These are phyloP conservation scores for Diceros bicornis DNA, from an alignment of 2,797 vertebrate genomes.

Conservation along the genomic window DNA sequence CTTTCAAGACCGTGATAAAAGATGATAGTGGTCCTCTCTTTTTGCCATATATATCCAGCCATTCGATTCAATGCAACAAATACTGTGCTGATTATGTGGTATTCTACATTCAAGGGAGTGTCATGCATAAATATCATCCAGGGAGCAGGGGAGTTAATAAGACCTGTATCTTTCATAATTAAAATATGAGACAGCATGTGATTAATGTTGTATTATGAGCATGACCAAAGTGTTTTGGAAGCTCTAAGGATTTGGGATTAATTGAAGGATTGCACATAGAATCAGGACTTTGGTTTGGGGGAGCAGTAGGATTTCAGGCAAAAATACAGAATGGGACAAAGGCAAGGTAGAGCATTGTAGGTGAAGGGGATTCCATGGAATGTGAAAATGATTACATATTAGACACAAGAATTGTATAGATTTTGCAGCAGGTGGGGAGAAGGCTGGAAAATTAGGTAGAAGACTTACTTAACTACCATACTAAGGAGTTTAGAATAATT, in stretches of 20 bases:
- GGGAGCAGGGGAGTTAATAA: slow-evolving; percentile 27
- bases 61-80: not conserved
- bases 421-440: slow-evolving; percentile 40
- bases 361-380: not conserved
- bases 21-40: not conserved
- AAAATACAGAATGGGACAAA: not conserved
- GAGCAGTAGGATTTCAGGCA: not conserved
- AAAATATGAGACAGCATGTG: slow-evolving; percentile 1
- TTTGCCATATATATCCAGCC: not conserved
- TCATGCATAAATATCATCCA: not conserved
- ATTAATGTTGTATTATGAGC: not conserved
- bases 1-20: slow-evolving; percentile 52
- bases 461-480: slow-evolving; percentile 6
- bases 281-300: slow-evolving; percentile 16
- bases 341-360: not conserved
- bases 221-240: slow-evolving; percentile 11
- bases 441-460: not conserved
- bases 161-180: slow-evolving; percentile 25
- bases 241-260: slow-evolving; percentile 6
- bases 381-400: not conserved
- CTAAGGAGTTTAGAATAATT: slow-evolving; percentile 38
- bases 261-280: not conserved
- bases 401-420: not conserved
- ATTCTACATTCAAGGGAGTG: not conserved
- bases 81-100: not conserved